Percentiles rank a stretch among this genome's conserved stretches.
These are phyloP conservation scores for Phania funesta DNA, from an alignment of 2,888 invertebrate species.

Conservation along the genomic window DNA sequence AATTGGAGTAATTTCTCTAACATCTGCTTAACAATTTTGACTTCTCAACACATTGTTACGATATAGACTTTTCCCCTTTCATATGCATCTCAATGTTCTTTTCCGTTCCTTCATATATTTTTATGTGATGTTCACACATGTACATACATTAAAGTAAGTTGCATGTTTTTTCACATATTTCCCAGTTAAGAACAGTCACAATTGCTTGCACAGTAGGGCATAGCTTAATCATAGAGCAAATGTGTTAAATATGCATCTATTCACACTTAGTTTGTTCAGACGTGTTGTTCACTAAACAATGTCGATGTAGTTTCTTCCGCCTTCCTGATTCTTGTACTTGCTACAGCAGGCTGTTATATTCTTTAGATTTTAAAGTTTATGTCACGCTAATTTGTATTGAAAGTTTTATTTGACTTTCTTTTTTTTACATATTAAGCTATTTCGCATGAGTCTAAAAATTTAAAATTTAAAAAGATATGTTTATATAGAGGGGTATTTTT, in stretches of 20 bases:
- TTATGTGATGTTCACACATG: conserved; percentile 44
- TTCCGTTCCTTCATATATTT: not conserved
- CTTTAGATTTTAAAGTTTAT: too few relatives aligned
- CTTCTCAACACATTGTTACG: conserved; percentile 49
- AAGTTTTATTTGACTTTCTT: too few relatives aligned
- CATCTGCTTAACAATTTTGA: conserved; percentile 56
- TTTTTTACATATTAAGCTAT: too few relatives aligned
- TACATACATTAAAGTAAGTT: conserved; percentile 15
- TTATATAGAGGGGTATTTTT: not conserved
- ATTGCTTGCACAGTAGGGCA: too few relatives aligned
- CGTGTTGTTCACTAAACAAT: conserved; percentile 3
- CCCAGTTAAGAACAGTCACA: not conserved
- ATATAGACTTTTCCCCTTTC: too few relatives aligned
- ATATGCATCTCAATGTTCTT: conserved; percentile 19
- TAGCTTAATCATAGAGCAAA: conserved; percentile 29
- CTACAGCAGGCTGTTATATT: too few relatives aligned
- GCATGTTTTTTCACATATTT: not conserved
- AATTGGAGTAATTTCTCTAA: conserved; percentile 51
- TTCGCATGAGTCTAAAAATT: not conserved
- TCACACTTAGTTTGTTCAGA: not conserved
- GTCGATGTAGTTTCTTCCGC: not conserved
- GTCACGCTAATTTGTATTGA: too few relatives aligned
- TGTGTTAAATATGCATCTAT: conserved; percentile 19
- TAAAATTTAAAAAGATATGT: not conserved
- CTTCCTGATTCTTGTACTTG: not conserved